Percentiles rank a stretch among this genome's conserved stretches.
Conservation (phyloP, 2,797 vertebrate genomes). For the Acanthurus tractus region DNA sequence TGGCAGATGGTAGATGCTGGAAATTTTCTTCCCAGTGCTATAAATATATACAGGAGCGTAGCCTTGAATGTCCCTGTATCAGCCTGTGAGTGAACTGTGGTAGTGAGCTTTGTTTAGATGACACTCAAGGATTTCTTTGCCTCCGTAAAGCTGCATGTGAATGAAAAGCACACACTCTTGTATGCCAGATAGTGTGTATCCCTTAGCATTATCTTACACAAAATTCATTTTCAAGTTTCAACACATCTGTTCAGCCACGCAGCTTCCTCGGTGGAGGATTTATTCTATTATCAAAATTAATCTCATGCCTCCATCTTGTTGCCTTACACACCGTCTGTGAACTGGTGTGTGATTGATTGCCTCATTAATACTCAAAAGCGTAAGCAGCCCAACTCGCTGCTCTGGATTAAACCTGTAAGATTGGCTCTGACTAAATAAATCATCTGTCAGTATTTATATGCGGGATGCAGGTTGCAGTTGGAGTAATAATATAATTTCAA, state of each 20-base stretch:
- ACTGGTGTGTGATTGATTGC: constrained; percentile 71
- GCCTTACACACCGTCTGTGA: constrained; percentile 43
- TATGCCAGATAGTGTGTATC: neutral
- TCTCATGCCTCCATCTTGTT: constrained; percentile 43
- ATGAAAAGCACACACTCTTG: neutral
- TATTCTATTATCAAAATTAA: constrained; percentile 65
- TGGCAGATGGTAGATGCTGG: constrained; percentile 63
- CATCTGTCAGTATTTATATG: constrained; percentile 62
- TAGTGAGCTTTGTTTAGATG: constrained; percentile 28
- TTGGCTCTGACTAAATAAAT: constrained; percentile 65
- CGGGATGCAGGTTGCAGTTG: constrained; percentile 56
- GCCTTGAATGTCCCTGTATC: constrained; percentile 46
- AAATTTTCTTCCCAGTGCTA: constrained; percentile 45
- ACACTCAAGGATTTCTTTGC: constrained; percentile 6
- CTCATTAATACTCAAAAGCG: constrained; percentile 70
- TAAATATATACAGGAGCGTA: constrained; percentile 56
- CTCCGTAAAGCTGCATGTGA: neutral
- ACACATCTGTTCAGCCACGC: neutral
- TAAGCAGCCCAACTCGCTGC: constrained; percentile 50
- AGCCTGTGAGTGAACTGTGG: constrained; percentile 34
- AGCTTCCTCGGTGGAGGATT: constrained; percentile 28
- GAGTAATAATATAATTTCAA: constrained; percentile 69
- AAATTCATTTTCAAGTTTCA: constrained; percentile 21
- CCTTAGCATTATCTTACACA: neutral
- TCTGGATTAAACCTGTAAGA: constrained; percentile 65